Evolutionary conservation across 2,113 vertebrate genomes (phyloP), one percentile per base, ranked within the genome.

Genomic region (Gopherus flavomarginatus): DNA sequence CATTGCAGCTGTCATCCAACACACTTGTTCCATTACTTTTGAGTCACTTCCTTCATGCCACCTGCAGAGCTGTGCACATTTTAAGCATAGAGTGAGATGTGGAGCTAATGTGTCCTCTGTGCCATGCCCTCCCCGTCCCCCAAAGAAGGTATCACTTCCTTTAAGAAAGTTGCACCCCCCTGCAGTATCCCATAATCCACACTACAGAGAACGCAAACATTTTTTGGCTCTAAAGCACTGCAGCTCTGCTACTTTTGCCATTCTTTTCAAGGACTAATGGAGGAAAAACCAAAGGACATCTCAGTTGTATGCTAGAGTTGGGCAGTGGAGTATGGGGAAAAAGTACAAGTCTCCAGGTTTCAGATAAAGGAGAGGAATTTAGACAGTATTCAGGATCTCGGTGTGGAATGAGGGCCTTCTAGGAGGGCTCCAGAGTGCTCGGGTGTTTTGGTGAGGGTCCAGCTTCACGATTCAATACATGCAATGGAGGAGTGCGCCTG

Each of bases 11-110:
- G 75, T 50, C n/a, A 12, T 0, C 85, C 53, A 49, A 16, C 38
- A 31, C 72, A 9, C 52, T 52, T 35, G 77, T 47, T 78, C 88
- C 81, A 65, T 17, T 31, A 0, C 80, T 19, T 42, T 21, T 11
- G n/a, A 59, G 56, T 31, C 1, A 1, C 78, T 31, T 75, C 83
- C 86, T 21, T 42, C 11, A 12, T 47, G 49, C 82, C 65, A 52
- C 2, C 0, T 2, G 22, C n/a, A 47, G 16, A 26, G 26, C 14
- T 0, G 11, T 0, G 0, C 80, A 13, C 35, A 27, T 22, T 5
- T 9, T 2, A 83, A 42, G 4, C 35, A 22, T 0, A 3, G 0
- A 0, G 31, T 3, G 24, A 62, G 21, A 21, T 38, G 65, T 6
- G n/a, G 65, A 6, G 5, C 11, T 35, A 21, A 22, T 22, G 31